A percentile compares a stretch with the other conserved stretches of the same genome.
phyloP scores from a whole-genome alignment of 2,797 vertebrate species.

The Melanitta fusca region DNA sequence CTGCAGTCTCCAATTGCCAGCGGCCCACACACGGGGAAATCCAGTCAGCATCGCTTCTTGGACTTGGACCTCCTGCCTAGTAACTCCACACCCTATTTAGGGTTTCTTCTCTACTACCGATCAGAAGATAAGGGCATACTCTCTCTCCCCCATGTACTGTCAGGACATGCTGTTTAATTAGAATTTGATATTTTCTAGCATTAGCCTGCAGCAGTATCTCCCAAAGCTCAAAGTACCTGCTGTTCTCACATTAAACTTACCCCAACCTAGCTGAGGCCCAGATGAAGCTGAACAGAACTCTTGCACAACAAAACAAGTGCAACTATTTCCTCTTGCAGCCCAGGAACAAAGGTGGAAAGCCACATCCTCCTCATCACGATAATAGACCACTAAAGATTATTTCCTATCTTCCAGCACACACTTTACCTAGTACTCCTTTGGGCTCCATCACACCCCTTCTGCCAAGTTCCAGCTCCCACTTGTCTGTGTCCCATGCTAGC shows the following conservation, averaged over 20 bases:
- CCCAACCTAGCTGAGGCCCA: neutral
- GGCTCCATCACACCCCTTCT: neutral
- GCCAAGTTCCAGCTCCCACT: neutral
- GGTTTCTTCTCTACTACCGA: neutral
- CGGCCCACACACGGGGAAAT: neutral
- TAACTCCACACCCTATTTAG: neutral
- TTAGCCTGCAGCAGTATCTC: neutral
- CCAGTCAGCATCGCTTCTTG: neutral
- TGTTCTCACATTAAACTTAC: neutral
- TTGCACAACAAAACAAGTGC: neutral
- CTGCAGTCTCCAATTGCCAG: neutral
- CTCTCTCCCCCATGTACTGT: neutral
- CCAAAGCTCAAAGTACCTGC: neutral
- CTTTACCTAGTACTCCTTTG: rapidly evolving
- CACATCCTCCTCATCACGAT: neutral
- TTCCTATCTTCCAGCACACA: neutral
- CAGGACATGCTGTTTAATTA: neutral
- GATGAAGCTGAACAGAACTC: neutral
- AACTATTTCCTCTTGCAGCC: neutral
- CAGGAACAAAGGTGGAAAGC: neutral
- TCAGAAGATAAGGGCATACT: neutral
- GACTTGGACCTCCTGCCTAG: neutral
- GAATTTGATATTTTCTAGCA: neutral
- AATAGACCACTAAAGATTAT: neutral
- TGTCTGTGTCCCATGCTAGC: neutral